phyloP scores from a whole-genome alignment of 2,888 invertebrate genomes.

The Geotrupes spiniger region DNA sequence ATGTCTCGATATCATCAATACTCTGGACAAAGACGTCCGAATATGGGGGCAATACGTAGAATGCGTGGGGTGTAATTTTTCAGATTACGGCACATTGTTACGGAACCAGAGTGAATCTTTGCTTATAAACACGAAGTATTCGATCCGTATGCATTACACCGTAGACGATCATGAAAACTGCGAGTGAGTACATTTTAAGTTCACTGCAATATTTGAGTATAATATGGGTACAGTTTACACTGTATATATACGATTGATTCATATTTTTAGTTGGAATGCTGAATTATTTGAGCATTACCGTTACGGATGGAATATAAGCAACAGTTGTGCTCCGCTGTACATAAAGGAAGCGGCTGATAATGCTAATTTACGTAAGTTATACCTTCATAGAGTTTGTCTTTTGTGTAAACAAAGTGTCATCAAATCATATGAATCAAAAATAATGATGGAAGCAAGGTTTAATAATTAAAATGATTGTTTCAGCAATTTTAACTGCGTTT shows the following conservation, averaged over 20 bases:
- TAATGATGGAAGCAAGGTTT: too few species aligned
- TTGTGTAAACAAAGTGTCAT: too few species aligned
- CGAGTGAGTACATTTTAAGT: conserved; percentile 15
- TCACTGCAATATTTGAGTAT: not conserved
- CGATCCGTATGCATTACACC: conserved; percentile 37
- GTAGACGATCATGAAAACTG: conserved; percentile 10
- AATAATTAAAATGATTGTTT: too few species aligned
- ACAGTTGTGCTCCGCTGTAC: conserved; percentile 38
- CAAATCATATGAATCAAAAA: conserved; percentile 4
- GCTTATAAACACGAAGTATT: conserved; percentile 44
- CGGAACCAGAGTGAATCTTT: conserved; percentile 37
- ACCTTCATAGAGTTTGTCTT: not conserved
- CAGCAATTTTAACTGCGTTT: conserved; percentile 50
- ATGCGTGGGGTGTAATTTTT: conserved; percentile 46
- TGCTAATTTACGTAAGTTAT: conserved; percentile 48
- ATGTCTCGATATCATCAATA: conserved; percentile 46
- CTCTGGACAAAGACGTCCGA: conserved; percentile 32
- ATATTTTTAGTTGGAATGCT: conserved; percentile 38
- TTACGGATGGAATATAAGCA: conserved; percentile 48
- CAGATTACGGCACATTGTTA: conserved; percentile 35
- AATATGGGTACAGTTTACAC: too few species aligned
- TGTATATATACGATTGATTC: not conserved
- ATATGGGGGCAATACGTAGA: conserved; percentile 47
- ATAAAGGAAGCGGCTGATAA: conserved; percentile 48
- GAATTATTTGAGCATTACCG: conserved; percentile 47